Percentiles rank a stretch among this genome's conserved stretches.
phyloP scores from a whole-genome alignment of 2,113 vertebrate species.

The Caretta caretta region DNA sequence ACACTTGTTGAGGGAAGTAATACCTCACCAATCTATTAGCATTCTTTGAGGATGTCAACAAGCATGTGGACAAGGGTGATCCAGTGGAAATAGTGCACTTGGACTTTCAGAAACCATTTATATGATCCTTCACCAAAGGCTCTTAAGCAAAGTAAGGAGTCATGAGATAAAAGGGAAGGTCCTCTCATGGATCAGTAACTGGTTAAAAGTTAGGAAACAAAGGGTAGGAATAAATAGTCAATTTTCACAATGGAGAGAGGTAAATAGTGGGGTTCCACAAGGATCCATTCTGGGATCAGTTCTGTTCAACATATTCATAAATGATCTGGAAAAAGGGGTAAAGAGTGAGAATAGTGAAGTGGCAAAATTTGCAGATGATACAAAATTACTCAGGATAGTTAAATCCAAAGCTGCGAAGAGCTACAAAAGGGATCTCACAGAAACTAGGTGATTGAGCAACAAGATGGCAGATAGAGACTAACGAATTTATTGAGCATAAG shows the following conservation, averaged over 20 bases:
- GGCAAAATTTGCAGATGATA: not conserved
- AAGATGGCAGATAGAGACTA: not conserved
- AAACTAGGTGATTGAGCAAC: not conserved
- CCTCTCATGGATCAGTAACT: not conserved
- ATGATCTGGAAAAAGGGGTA: not conserved
- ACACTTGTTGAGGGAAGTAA: not conserved
- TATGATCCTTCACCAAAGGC: not conserved
- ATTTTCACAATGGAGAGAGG: not conserved
- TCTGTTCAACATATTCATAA: not conserved
- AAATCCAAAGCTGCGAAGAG: not conserved
- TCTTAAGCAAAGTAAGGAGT: not conserved
- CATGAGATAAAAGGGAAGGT: not conserved
- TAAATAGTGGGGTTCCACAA: not conserved
- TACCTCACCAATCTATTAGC: not conserved
- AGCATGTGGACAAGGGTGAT: not conserved
- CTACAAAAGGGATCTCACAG: not conserved
- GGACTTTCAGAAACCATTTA: no score
- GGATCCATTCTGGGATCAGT: not conserved
- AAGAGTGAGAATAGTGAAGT: not conserved
- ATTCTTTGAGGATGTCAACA: not conserved
- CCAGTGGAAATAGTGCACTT: not conserved
- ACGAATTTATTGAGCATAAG: no score
- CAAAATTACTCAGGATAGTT: not conserved
- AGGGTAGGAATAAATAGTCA: not conserved
- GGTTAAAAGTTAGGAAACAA: not conserved